Percentiles rank a stretch among this genome's conserved stretches.
phyloP scores from a whole-genome alignment of 2,888 invertebrate genomes.

The Tanytarsus gracilentus region DNA sequence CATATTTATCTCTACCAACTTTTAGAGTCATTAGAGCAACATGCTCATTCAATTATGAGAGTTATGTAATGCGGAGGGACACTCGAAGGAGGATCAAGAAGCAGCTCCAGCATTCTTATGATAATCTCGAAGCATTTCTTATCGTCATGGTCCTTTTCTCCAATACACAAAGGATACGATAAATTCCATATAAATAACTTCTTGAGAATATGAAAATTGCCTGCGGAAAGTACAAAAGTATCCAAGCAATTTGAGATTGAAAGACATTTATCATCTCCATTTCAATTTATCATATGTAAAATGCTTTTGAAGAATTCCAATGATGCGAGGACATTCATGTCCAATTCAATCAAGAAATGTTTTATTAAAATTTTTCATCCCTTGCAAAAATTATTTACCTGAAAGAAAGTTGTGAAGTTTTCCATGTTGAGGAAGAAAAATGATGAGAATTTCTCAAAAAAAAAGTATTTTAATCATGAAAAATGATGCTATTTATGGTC shows the following conservation, averaged over 20 bases:
- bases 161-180: no score
- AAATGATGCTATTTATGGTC: slow-evolving; percentile 2
- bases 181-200: no score
- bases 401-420: not conserved
- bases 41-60: not conserved
- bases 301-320: slow-evolving; percentile 4
- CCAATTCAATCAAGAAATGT: slow-evolving; percentile 3
- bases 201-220: not conserved
- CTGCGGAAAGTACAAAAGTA: not conserved
- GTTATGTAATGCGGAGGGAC: no score
- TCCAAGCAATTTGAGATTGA: not conserved
- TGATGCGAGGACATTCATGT: slow-evolving; percentile 1
- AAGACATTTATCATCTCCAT: not conserved
- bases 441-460: not conserved
- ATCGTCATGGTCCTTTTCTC: no score
- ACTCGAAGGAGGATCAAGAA: no score
- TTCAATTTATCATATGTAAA: slow-evolving; percentile 3
- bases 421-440: not conserved
- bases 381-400: not conserved
- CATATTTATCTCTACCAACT: slow-evolving; percentile 9
- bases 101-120: no score
- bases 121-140: no score
- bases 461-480: not conserved
- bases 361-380: not conserved
- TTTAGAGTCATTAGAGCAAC: slow-evolving; percentile 1